phyloP scores from a whole-genome alignment of 23 tunicate species.

The Corella eumyota region DNA sequence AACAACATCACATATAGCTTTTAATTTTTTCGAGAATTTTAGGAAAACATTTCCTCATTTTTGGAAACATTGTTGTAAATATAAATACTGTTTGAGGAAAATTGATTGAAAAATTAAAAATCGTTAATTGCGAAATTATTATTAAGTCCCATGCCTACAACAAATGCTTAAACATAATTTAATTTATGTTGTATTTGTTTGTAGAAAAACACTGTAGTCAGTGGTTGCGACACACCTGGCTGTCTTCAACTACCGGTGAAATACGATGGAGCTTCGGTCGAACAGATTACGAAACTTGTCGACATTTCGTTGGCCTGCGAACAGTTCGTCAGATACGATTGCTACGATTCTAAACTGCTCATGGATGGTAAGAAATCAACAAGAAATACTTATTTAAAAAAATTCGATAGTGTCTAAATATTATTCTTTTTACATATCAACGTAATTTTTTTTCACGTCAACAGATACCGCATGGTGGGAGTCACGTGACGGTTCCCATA shows the following conservation, averaged over 20 bases:
- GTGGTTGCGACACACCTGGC: conserved; percentile 72
- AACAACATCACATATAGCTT: too few species aligned
- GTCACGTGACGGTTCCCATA: conserved; percentile 49
- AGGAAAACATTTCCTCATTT: background rate
- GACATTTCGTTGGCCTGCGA: conserved; percentile 83
- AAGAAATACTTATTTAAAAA: too few species aligned
- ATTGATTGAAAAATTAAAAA: background rate
- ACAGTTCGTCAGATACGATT: conserved; percentile 85
- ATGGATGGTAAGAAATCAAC: conserved; percentile 48
- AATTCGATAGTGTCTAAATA: too few species aligned
- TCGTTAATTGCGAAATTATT: too few species aligned
- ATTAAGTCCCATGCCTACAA: too few species aligned
- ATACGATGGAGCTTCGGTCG: conserved; percentile 59
- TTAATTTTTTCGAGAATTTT: too few species aligned
- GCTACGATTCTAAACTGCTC: conserved; percentile 89
- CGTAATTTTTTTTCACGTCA: too few species aligned
- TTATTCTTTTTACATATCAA: too few species aligned
- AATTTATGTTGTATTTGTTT: too few species aligned
- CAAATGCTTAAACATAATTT: too few species aligned
- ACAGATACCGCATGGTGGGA: conserved; percentile 99
- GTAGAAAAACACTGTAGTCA: conserved; percentile 43
- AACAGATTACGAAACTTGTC: conserved; percentile 57
- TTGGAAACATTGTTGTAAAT: background rate
- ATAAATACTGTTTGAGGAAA: background rate
- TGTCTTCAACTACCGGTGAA: conserved; percentile 41